Percentiles rank a stretch among this genome's conserved stretches.
phyloP scores from a whole-genome alignment of 2,113 vertebrate species.

The Platichthys flesus region DNA sequence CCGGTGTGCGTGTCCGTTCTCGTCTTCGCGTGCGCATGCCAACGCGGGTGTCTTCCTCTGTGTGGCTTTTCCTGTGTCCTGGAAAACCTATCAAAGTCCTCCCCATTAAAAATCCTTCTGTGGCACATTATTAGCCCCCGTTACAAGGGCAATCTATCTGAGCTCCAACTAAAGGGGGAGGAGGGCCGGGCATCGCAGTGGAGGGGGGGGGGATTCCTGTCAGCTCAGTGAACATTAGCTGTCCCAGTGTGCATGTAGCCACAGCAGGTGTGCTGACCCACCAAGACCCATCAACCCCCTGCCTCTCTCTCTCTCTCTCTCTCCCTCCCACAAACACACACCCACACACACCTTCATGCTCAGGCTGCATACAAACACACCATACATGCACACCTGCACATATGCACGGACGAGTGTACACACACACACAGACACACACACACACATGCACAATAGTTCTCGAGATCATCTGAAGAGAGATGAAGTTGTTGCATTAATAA shows the following conservation, averaged over 20 bases:
- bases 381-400: slow-evolving; percentile 17
- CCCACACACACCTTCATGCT: slow-evolving; percentile 23
- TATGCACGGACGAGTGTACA: slow-evolving; percentile 4
- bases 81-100: slow-evolving; percentile 82
- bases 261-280: slow-evolving; percentile 86
- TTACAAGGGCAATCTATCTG: slow-evolving; percentile 84
- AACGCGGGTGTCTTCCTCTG: slow-evolving; percentile 53
- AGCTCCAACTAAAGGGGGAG: slow-evolving; percentile 74
- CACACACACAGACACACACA: not conserved
- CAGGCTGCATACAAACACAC: slow-evolving; percentile 39
- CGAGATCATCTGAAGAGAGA: slow-evolving; percentile 46
- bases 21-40: slow-evolving; percentile 46
- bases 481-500: slow-evolving; percentile 47
- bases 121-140: slow-evolving; percentile 84
- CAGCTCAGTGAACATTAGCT: slow-evolving; percentile 83
- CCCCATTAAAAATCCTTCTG: slow-evolving; percentile 81
- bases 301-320: slow-evolving; percentile 33
- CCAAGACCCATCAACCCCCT: slow-evolving; percentile 78
- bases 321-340: slow-evolving; percentile 12
- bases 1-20: slow-evolving; percentile 60
- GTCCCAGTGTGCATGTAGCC: slow-evolving; percentile 84
- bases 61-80: slow-evolving; percentile 60
- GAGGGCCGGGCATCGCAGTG: slow-evolving; percentile 56
- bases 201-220: slow-evolving; percentile 79
- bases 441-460: slow-evolving; percentile 35